These are phyloP conservation scores for Podarcis muralis DNA, from an alignment of 2,113 vertebrate species.

Conservation along the genomic window DNA sequence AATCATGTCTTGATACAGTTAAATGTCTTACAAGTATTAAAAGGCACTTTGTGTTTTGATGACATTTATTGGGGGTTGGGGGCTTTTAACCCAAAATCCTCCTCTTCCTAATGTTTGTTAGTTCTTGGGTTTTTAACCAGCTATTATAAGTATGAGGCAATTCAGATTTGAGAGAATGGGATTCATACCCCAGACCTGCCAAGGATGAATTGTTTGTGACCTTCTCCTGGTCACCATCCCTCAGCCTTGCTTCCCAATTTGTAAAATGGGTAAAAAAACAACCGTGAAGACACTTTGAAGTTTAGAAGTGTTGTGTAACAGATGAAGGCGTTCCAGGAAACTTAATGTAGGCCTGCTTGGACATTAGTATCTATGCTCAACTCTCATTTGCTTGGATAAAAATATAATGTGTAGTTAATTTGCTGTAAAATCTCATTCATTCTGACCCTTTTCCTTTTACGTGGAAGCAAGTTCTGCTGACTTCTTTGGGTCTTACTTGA, in stretches of 20 bases:
- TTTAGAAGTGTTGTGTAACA: background rate
- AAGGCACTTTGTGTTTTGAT: background rate
- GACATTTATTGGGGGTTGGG: no score
- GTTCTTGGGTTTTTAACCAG: background rate
- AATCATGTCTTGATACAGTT: background rate
- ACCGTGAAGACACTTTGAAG: background rate
- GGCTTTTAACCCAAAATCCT: no score
- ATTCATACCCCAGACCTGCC: background rate
- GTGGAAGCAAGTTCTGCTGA: background rate
- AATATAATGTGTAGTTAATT: no score
- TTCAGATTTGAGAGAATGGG: background rate
- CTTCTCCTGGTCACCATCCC: background rate
- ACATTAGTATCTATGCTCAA: background rate
- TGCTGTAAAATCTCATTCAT: background rate
- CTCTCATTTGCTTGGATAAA: no score
- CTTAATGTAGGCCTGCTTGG: background rate
- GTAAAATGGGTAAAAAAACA: background rate
- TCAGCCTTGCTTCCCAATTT: background rate
- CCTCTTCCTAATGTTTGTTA: background rate
- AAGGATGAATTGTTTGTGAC: background rate
- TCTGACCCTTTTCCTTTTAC: background rate
- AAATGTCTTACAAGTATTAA: background rate
- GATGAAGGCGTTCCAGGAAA: background rate
- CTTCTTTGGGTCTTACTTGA: background rate
- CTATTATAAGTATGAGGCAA: background rate